Evolutionary conservation across 2,797 vertebrate genomes (phyloP).

Genomic region (Chelonia mydas): DNA sequence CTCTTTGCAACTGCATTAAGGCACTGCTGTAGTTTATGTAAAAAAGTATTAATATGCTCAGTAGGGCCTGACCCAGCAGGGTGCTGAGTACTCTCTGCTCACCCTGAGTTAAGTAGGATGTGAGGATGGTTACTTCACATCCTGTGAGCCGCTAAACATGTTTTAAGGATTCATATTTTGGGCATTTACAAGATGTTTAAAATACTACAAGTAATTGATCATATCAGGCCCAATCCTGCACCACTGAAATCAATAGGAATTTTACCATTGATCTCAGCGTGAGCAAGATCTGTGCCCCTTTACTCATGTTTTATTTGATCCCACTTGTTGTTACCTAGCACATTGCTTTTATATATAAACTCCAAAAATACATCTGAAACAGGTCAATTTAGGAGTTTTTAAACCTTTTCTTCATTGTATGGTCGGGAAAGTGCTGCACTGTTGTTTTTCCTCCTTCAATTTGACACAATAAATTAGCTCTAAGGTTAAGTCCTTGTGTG

Average conservation of each 20-base stretch:
- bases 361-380: not conserved
- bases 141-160: no score
- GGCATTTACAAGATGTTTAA: not conserved
- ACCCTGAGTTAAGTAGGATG: not conserved
- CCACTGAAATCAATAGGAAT: not conserved
- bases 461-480: not conserved
- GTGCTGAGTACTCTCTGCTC: not conserved
- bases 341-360: not conserved
- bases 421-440: not conserved
- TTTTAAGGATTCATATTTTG: not conserved
- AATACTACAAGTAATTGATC: not conserved
- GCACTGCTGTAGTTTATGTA: rapidly evolving
- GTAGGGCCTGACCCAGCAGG: not conserved
- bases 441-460: not conserved
- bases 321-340: not conserved
- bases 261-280: not conserved
- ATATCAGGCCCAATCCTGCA: not conserved
- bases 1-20: not conserved
- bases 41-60: not conserved
- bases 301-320: not conserved
- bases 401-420: not conserved
- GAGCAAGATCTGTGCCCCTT: not conserved
- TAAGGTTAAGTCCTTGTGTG: not conserved
- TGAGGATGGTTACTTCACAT: not conserved
- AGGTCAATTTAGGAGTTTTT: not conserved